Evolutionary conservation across 1,140 invertebrate species (phyloP).

Genomic region (Heterodera schachtii): DNA sequence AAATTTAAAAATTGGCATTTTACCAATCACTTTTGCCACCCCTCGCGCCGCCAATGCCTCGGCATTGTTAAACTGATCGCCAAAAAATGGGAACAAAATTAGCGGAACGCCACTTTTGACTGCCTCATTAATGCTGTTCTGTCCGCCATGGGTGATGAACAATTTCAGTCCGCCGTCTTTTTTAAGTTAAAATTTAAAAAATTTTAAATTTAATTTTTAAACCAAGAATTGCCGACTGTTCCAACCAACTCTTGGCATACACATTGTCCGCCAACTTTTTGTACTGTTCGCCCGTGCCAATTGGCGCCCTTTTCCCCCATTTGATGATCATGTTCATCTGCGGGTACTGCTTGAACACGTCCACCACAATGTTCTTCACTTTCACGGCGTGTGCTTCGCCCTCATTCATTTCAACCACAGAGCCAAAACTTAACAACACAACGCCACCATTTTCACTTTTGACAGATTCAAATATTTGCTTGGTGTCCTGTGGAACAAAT

Average conservation of each 20-base stretch:
- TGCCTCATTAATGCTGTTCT: conserved; percentile 20
- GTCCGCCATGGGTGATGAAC: conserved; percentile 19
- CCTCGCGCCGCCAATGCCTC: background rate
- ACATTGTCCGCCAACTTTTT: conserved; percentile 53
- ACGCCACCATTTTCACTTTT: conserved; percentile 23
- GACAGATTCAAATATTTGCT: conserved; percentile 26
- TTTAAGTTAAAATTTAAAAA: background rate
- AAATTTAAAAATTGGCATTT: no score
- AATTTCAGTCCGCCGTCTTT: conserved; percentile 69
- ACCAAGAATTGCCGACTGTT: conserved; percentile 74
- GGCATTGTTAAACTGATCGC: conserved; percentile 43
- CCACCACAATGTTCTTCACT: conserved; percentile 43
- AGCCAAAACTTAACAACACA: conserved; percentile 45
- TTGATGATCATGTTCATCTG: conserved; percentile 50
- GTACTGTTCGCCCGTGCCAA: conserved; percentile 6
- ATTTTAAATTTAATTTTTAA: conserved; percentile 35
- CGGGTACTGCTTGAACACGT: conserved; percentile 46
- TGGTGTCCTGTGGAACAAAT: conserved; percentile 20
- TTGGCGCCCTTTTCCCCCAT: background rate
- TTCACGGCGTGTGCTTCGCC: background rate
- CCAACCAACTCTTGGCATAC: conserved; percentile 72
- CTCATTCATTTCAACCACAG: conserved; percentile 39
- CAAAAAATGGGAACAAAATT: conserved; percentile 72
- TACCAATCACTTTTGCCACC: background rate
- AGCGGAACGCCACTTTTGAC: conserved; percentile 77